Percentiles rank a stretch among this genome's conserved stretches.
Evolutionary conservation across 2,113 vertebrate genomes (phyloP).

Genomic region (Malurus cyaneus): DNA sequence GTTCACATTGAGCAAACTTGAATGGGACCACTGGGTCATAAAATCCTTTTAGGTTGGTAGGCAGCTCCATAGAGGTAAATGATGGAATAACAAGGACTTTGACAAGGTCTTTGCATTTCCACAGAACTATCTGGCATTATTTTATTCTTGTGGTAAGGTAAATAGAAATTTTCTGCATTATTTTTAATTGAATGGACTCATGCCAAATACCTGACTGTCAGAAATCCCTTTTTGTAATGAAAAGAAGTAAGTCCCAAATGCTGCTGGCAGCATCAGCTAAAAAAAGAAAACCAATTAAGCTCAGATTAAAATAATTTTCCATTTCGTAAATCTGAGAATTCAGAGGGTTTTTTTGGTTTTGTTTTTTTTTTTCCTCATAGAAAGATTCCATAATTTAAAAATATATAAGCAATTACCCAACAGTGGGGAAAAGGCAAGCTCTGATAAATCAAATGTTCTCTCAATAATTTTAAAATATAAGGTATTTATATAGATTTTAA

Average conservation of each 20-base stretch:
- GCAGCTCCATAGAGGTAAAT: neutral
- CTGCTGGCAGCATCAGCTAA: neutral
- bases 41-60: neutral
- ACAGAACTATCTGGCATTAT: neutral
- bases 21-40: neutral
- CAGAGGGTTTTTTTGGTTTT: neutral
- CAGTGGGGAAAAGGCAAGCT: neutral
- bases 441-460: neutral
- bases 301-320: conserved; percentile 5
- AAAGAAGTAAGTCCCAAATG: neutral
- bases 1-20: neutral
- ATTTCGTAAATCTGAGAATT: neutral
- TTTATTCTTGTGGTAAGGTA: neutral
- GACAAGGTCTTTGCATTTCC: neutral
- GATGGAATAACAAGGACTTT: neutral
- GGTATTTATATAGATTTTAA: neutral
- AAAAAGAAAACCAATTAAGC: neutral
- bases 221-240: conserved; percentile 13
- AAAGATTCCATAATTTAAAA: neutral
- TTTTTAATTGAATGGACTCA: conserved; percentile 14
- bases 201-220: neutral
- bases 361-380: fast-evolving
- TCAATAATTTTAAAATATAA: neutral
- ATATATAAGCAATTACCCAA: neutral
- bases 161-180: neutral